Conservation (phyloP, 2,113 vertebrate genomes). For the Macquaria ambigua region DNA sequence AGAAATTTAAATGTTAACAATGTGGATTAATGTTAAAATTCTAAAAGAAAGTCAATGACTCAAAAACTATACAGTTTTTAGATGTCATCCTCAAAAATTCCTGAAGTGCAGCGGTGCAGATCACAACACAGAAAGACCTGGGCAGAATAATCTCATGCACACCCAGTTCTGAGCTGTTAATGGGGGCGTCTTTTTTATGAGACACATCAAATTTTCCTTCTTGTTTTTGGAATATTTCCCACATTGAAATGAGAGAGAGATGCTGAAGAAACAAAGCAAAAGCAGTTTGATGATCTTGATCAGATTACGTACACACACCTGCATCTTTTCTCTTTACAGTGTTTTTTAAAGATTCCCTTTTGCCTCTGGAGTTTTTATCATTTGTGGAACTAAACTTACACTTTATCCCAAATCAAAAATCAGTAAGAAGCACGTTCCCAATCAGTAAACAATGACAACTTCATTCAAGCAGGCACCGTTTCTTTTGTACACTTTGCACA, state of each 20-base stretch:
- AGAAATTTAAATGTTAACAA: neutral
- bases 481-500: constrained; percentile 12
- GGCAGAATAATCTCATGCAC: constrained; percentile 6
- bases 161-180: neutral
- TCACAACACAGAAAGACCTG: constrained; percentile 37
- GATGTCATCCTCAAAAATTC: constrained; percentile 26
- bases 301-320: neutral
- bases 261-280: neutral
- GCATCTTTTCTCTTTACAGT: neutral
- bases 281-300: constrained; percentile 1
- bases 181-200: neutral
- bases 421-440: neutral
- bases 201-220: neutral
- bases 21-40: neutral
- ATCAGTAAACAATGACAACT: constrained; percentile 31
- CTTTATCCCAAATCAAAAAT: neutral
- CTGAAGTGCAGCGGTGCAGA: constrained; percentile 36
- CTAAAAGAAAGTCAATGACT: neutral
- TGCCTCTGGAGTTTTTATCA: neutral
- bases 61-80: neutral
- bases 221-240: neutral
- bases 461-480: neutral
- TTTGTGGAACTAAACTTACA: neutral
- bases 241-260: neutral
- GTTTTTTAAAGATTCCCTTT: neutral